phyloP scores from a whole-genome alignment of 2,113 vertebrate species.

The Calypte anna region DNA sequence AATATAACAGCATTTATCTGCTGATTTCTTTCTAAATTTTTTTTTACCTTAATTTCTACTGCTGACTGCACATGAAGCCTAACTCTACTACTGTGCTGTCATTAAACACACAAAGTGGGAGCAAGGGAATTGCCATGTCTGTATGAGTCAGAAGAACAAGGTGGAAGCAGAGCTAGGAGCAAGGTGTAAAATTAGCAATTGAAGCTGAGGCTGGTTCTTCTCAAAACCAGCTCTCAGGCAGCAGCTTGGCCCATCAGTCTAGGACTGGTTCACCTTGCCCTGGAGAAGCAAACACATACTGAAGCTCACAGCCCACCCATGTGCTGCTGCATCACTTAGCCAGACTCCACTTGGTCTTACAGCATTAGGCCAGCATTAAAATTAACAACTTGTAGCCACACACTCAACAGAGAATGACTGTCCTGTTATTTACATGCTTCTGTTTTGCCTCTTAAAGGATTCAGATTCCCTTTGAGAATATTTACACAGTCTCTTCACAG shows the following conservation, averaged over 20 bases:
- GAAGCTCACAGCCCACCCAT: neutral
- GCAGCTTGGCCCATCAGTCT: neutral
- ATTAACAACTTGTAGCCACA: neutral
- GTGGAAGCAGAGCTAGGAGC: neutral
- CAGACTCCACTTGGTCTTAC: neutral
- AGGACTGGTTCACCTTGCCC: neutral
- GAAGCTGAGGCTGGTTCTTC: neutral
- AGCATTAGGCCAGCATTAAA: neutral
- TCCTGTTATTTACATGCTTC: neutral
- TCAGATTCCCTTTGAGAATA: neutral
- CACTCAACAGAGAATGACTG: neutral
- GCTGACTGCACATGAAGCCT: neutral
- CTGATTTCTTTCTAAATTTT: neutral
- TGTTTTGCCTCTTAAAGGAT: neutral
- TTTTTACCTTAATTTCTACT: neutral
- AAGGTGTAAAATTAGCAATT: neutral
- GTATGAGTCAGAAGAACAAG: rapidly evolving
- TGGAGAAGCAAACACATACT: neutral
- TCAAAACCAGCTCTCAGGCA: neutral
- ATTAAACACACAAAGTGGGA: neutral
- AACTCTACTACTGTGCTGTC: neutral
- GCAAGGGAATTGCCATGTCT: rapidly evolving
- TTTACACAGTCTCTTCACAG: neutral
- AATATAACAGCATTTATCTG: neutral
- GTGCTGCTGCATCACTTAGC: neutral